Percentiles rank a stretch among this genome's conserved stretches.
Evolutionary conservation across 2,113 vertebrate species (phyloP).

Genomic region (Loxodonta africana): DNA sequence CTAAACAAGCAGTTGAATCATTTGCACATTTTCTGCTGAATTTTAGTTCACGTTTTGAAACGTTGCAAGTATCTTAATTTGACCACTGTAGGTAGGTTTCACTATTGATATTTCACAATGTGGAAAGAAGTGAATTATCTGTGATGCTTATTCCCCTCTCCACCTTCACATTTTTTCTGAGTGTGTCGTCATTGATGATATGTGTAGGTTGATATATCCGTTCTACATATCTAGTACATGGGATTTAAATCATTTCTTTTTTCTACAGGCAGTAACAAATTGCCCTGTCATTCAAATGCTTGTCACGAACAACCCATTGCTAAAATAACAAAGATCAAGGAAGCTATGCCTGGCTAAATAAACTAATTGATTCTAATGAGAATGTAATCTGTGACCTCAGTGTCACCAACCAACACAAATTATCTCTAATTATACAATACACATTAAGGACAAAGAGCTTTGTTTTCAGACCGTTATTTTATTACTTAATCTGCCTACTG

Average conservation of each 20-base stretch:
- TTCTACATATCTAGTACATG: background rate
- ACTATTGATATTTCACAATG: background rate
- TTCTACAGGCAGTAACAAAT: background rate
- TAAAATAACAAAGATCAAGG: background rate
- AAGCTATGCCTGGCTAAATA: background rate
- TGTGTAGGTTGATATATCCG: background rate
- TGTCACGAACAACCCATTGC: background rate
- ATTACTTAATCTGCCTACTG: background rate
- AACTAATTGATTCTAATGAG: background rate
- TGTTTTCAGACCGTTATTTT: slow-evolving; percentile 8
- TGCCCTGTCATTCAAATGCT: background rate
- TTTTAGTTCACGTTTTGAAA: slow-evolving; percentile 17
- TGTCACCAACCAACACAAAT: background rate
- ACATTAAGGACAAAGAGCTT: background rate
- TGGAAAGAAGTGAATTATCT: background rate
- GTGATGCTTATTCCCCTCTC: background rate
- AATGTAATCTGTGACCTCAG: background rate
- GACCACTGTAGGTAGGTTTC: background rate
- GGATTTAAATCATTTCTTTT: slow-evolving; percentile 25
- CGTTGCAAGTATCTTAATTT: background rate
- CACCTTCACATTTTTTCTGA: background rate
- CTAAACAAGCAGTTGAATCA: background rate
- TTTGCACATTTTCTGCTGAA: background rate
- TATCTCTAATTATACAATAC: background rate
- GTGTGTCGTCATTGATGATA: background rate